A percentile compares a stretch with the other conserved stretches of the same genome.
Conservation (phyloP, 2,797 vertebrate species). For the Anniella stebbinsi region DNA sequence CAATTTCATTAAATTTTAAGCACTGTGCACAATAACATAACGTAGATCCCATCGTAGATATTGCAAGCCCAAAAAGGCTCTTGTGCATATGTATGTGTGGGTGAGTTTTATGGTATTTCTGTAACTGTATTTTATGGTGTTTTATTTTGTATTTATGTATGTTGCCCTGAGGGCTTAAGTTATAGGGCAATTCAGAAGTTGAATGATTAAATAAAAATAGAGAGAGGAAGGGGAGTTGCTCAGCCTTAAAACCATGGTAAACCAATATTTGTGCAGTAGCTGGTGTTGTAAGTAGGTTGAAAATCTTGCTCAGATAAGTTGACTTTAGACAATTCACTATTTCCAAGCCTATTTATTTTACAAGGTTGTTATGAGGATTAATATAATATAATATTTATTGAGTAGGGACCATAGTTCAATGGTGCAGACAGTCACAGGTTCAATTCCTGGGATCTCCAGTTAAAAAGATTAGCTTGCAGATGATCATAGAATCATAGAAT, state of each 20-base stretch:
- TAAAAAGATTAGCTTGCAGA: not conserved
- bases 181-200: too few species aligned
- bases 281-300: too few species aligned
- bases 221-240: too few species aligned
- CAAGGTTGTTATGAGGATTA: not conserved
- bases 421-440: not conserved
- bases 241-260: too few species aligned
- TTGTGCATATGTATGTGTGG: not conserved
- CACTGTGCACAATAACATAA: constrained; percentile 6
- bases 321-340: too few species aligned
- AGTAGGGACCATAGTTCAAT: not conserved
- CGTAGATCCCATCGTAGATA: not conserved
- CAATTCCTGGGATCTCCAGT: not conserved
- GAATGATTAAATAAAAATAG: not conserved
- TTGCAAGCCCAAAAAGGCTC: not conserved
- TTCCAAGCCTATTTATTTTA: not conserved
- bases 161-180: too few species aligned
- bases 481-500: too few species aligned
- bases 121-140: too few species aligned
- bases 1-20: constrained; percentile 38
- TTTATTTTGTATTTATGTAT: too few species aligned
- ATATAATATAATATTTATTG: not conserved
- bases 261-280: too few species aligned
- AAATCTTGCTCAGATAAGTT: too few species aligned
- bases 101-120: not conserved